A percentile compares a stretch with the other conserved stretches of the same genome.
phyloP scores from a whole-genome alignment of 2,113 vertebrate species.

The Antigone vipio region DNA sequence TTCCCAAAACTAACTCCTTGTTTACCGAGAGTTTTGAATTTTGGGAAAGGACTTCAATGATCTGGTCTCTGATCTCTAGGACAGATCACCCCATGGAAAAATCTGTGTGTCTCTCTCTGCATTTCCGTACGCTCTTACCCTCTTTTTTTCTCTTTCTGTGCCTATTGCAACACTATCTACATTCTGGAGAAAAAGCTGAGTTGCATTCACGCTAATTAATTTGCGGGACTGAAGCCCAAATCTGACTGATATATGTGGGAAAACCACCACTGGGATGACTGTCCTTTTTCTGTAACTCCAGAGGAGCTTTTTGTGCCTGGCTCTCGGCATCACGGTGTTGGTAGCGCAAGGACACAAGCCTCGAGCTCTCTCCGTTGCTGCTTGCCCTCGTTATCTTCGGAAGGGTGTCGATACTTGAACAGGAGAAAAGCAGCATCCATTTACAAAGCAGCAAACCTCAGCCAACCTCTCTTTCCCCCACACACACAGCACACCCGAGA shows the following conservation, averaged over 20 bases:
- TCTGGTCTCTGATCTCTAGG: background rate
- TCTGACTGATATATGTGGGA: background rate
- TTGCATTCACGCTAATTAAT: background rate
- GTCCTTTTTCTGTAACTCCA: background rate
- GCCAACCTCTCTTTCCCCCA: background rate
- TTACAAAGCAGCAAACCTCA: background rate
- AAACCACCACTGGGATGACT: background rate
- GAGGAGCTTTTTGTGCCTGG: background rate
- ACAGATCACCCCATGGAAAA: background rate
- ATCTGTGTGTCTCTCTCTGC: background rate
- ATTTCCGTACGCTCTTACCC: background rate
- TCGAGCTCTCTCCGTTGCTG: background rate
- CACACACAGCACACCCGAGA: rapidly evolving
- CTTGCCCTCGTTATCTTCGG: background rate
- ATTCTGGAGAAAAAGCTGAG: background rate
- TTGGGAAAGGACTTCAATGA: conserved; percentile 6
- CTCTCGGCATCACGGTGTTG: rapidly evolving
- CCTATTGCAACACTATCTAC: background rate
- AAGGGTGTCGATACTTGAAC: background rate
- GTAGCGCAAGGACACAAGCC: background rate
- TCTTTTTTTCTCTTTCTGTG: background rate
- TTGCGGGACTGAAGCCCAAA: background rate
- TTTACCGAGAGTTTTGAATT: conserved; percentile 17
- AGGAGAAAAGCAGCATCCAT: background rate
- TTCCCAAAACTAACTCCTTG: conserved; percentile 14